Conservation (phyloP, 1,140 invertebrate species). For the Nasonia giraulti region DNA sequence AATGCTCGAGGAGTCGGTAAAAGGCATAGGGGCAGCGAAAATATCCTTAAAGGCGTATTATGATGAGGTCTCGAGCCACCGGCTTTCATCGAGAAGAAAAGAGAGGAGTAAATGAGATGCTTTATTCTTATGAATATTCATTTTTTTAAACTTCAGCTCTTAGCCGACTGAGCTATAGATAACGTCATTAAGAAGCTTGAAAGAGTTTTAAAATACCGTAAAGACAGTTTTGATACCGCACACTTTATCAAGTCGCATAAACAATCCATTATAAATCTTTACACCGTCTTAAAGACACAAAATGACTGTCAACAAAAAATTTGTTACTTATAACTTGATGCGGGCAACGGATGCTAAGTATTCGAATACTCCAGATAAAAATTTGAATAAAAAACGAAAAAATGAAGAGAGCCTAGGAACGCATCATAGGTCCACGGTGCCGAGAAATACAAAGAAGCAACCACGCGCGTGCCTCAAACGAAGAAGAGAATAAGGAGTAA, state of each 20-base stretch:
- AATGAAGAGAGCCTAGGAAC: background rate
- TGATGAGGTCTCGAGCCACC: background rate
- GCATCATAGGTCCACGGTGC: too few relatives aligned
- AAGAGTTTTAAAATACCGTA: too few relatives aligned
- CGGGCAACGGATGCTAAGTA: background rate
- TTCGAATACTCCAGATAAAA: background rate
- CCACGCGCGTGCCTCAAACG: too few relatives aligned
- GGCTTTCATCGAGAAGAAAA: background rate
- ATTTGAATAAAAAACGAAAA: conserved; percentile 9
- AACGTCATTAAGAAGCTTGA: too few relatives aligned
- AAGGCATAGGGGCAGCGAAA: background rate
- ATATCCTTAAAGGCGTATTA: background rate
- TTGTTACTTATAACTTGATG: too few relatives aligned
- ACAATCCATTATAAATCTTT: background rate
- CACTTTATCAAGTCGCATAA: background rate
- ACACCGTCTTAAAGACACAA: background rate
- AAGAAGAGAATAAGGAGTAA: background rate
- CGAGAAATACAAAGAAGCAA: background rate
- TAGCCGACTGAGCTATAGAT: background rate
- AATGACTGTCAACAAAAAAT: too few relatives aligned
- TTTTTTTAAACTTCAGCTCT: background rate
- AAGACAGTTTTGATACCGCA: background rate
- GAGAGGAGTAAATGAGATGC: background rate
- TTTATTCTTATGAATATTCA: conserved; percentile 5
- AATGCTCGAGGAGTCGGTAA: background rate